phyloP scores from a whole-genome alignment of 1,140 invertebrate species.

The Pemphigus obesinymphae region DNA sequence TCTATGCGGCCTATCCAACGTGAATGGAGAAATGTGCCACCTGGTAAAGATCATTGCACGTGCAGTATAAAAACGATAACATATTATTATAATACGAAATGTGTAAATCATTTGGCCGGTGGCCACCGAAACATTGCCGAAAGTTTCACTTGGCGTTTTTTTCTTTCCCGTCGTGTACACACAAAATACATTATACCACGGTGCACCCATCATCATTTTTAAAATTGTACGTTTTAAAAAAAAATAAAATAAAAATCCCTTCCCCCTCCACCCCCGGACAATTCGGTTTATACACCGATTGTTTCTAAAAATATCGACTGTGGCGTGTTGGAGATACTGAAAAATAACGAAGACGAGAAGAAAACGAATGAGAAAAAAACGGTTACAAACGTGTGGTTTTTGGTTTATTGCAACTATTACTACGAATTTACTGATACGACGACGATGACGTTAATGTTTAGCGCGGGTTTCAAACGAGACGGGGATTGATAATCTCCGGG shows the following conservation, averaged over 20 bases:
- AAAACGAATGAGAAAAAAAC: no score
- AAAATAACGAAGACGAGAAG: no score
- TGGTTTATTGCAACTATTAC: not conserved
- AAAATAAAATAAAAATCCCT: not conserved
- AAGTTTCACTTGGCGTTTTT: no score
- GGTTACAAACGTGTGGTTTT: not conserved
- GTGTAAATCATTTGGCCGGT: not conserved
- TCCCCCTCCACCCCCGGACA: not conserved
- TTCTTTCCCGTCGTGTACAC: no score
- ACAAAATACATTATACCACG: no score
- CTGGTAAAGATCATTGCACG: slow-evolving; percentile 23
- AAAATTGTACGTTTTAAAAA: no score
- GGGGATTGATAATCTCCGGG: not conserved
- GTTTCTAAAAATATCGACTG: slow-evolving; percentile 27
- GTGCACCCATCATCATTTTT: no score
- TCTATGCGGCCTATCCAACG: no score
- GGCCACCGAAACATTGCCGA: slow-evolving; percentile 6
- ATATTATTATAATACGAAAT: not conserved
- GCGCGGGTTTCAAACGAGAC: not conserved
- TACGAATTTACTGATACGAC: not conserved
- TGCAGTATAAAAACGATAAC: slow-evolving; percentile 14
- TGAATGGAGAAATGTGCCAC: not conserved
- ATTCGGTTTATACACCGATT: not conserved
- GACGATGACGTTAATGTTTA: not conserved
- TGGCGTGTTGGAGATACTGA: not conserved